phyloP scores from a whole-genome alignment of 2,113 vertebrate species.

The Pristiophorus japonicus region DNA sequence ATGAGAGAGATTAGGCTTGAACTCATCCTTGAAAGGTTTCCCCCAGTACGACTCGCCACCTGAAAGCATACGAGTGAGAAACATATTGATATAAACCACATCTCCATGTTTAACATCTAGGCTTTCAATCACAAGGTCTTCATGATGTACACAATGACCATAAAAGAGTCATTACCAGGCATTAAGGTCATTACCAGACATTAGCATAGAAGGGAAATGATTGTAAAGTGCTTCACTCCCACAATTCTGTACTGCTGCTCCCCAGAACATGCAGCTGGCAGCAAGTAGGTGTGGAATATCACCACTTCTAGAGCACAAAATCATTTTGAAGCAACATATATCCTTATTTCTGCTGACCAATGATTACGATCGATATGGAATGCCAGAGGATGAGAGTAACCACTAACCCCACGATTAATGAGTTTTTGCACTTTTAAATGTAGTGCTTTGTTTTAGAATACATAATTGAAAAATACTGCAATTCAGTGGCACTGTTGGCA shows the following conservation, averaged over 20 bases:
- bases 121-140: background rate
- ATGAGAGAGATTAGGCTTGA: constrained; percentile 87
- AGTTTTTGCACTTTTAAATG: background rate
- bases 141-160: background rate
- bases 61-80: constrained; percentile 44
- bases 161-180: background rate
- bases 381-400: background rate
- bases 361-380: background rate
- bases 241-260: background rate
- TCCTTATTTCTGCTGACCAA: background rate
- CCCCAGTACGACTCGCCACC: constrained; percentile 92
- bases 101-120: background rate
- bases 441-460: background rate
- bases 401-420: background rate
- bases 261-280: background rate
- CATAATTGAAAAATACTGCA: background rate
- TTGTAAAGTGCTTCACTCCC: background rate
- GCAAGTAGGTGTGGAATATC: background rate
- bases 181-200: background rate
- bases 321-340: background rate
- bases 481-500: background rate
- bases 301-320: background rate
- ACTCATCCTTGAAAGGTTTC: constrained; percentile 87
- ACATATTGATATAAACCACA: background rate
- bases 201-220: background rate